Percentiles rank a stretch among this genome's conserved stretches.
phyloP scores from a whole-genome alignment of 2,888 invertebrate species.

The Nemurella pictetii region DNA sequence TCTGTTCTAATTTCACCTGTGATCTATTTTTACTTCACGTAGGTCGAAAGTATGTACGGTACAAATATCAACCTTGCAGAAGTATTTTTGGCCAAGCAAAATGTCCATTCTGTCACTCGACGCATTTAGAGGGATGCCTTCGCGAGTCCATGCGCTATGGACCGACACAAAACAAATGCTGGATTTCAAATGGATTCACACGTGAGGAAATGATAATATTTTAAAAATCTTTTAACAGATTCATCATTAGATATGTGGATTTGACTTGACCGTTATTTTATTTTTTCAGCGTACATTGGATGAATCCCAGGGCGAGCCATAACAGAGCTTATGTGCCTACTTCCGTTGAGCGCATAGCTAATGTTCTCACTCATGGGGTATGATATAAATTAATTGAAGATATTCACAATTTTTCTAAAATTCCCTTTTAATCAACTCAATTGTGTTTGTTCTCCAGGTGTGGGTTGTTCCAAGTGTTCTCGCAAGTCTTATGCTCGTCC shows the following conservation, averaged over 20 bases:
- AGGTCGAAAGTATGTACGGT: slow-evolving; percentile 8
- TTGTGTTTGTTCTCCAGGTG: slow-evolving; percentile 52
- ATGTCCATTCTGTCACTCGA: slow-evolving; percentile 4
- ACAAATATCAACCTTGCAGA: background rate
- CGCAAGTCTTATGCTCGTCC: slow-evolving; percentile 73
- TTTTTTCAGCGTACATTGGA: slow-evolving; percentile 66
- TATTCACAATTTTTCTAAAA: background rate
- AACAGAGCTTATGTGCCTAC: slow-evolving; percentile 87
- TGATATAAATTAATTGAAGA: slow-evolving; percentile 43
- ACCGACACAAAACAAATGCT: background rate
- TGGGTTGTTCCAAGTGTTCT: slow-evolving; percentile 86
- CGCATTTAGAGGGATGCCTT: slow-evolving; percentile 12
- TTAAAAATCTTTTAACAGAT: background rate
- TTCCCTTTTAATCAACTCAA: background rate
- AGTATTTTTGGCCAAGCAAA: background rate
- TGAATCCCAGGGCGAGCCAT: slow-evolving; percentile 72
- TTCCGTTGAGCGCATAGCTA: slow-evolving; percentile 86
- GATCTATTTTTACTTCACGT: slow-evolving; percentile 11
- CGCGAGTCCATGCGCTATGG: slow-evolving; percentile 15
- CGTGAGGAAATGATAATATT: slow-evolving; percentile 22
- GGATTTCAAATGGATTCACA: slow-evolving; percentile 36
- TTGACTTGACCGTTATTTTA: background rate
- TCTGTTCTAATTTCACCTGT: slow-evolving; percentile 17
- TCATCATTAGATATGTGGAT: too few relatives aligned
- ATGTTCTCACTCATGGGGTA: slow-evolving; percentile 86